Evolutionary conservation across 2,113 vertebrate genomes (phyloP).

Genomic region (Mesoclemmys tuberculata): DNA sequence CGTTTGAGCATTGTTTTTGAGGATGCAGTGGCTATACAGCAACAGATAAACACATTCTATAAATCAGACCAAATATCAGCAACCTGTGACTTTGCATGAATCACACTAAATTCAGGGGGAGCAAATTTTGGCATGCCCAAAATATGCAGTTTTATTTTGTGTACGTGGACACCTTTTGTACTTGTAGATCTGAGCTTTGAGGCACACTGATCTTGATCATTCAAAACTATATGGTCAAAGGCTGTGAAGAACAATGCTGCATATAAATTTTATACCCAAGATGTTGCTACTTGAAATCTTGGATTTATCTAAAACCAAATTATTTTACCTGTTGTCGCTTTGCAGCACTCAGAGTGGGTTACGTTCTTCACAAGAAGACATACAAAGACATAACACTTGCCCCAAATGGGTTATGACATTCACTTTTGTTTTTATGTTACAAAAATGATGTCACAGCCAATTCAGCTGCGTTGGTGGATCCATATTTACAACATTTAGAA

Average conservation of each 20-base stretch:
- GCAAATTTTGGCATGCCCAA: not conserved
- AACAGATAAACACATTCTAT: not conserved
- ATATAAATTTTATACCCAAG: too few relatives aligned
- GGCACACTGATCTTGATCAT: not conserved
- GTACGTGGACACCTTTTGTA: not conserved
- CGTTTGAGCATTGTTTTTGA: not conserved
- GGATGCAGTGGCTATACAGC: not conserved
- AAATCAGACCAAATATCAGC: not conserved
- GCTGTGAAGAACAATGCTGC: not conserved
- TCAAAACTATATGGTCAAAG: not conserved
- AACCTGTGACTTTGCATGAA: not conserved
- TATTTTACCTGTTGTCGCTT: not conserved
- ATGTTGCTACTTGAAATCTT: not conserved
- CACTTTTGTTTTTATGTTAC: not conserved
- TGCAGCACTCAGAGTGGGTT: not conserved
- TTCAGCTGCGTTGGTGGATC: not conserved
- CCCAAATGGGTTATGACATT: not conserved
- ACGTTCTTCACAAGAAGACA: not conserved
- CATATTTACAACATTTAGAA: not conserved
- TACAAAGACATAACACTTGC: not conserved
- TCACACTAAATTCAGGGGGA: not conserved
- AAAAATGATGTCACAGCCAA: not conserved
- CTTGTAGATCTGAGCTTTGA: accelerated
- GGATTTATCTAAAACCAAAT: not conserved
- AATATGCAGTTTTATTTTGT: not conserved